Base-by-base conservation (phyloP, 2,888 invertebrate species). In the Asteroscopus sphinx region DNA sequence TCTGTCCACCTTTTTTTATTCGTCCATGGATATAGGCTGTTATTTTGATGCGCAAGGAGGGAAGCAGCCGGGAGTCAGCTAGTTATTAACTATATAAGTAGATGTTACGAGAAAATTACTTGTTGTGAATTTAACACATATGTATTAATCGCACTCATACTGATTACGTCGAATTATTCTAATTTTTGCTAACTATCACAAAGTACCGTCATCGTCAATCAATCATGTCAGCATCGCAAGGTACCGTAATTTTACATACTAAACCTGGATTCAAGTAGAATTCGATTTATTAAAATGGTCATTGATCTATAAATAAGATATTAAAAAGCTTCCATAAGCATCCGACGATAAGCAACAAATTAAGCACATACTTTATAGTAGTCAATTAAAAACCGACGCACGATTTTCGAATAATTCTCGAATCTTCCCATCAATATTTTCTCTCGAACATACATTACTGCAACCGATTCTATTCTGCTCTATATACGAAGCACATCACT, bases 401-500 rank as follows among this genome's bases (percentile, higher is more conserved):
- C 68, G 67, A 67, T 53, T 63, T 57, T 68, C 57, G 37, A 67
- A 67, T 67, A 67, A 63, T 39, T 68, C 68, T 51, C 40, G 28
- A 52, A 58, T 30, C 33, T 58, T 68, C 63, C 52, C 68, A 68
- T 67, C 67, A 68, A 68, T 58, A 67, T 41, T 37, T 68, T 47
- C 11, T 51, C 47, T 53, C 65, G 63, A 40, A 51, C 45, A 68
- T 63, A 58, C 69, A 68, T 67, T 68, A 68, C 67, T 26, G 33
- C 37, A 25, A 32, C 37, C 39, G 37, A 37, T 37, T 40, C 48
- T 42, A 26, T 13, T 60, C 48, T 53, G 70, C 70, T 65, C 60
- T 68, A 69, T 65, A 59, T 68, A 68, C 69, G 46, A 53, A 48
- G 44, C 54, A 33, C 28, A 42, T 51, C 28, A 59, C 35, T 59